These are phyloP conservation scores for Oscheius sp. DNA, from an alignment of 2,888 invertebrate species.

Conservation along the genomic window DNA sequence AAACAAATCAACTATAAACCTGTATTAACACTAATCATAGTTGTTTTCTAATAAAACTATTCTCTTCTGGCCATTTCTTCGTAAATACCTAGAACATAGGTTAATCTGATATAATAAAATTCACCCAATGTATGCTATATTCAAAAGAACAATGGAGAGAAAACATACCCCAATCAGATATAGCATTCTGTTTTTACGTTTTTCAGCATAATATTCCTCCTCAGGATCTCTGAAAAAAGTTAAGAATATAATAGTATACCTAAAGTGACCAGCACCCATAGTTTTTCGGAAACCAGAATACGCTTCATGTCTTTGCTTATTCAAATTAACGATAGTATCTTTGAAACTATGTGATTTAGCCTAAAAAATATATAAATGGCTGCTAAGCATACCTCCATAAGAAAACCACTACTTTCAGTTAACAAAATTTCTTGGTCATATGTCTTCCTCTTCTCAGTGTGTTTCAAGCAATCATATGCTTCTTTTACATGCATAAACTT, in stretches of 20 bases:
- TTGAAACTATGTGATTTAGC: conserved; percentile 12
- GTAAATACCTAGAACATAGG: background rate
- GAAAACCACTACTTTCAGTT: conserved; percentile 17
- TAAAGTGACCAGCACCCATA: conserved; percentile 4
- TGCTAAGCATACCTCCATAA: conserved; percentile 21
- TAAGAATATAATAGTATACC: conserved; percentile 6
- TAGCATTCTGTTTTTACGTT: conserved; percentile 10
- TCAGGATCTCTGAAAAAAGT: conserved; percentile 28
- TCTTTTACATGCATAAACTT: conserved; percentile 32
- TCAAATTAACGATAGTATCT: conserved; percentile 22
- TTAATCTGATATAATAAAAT: background rate
- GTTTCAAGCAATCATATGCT: conserved; percentile 30
- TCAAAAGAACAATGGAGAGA: background rate
- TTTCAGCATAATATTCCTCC: conserved; percentile 27
- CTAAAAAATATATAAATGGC: conserved; percentile 4
- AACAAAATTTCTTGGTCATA: conserved; percentile 21
- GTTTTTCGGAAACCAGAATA: conserved; percentile 11
- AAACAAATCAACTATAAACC: background rate
- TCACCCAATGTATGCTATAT: conserved; percentile 25
- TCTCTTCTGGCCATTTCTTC: background rate
- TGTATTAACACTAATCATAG: background rate
- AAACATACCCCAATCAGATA: conserved; percentile 11
- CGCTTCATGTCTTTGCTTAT: conserved; percentile 12
- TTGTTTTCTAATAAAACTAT: background rate
- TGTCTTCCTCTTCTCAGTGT: conserved; percentile 14